Conservation (phyloP, 2,888 invertebrate species). For the Brachypterus glaber region DNA sequence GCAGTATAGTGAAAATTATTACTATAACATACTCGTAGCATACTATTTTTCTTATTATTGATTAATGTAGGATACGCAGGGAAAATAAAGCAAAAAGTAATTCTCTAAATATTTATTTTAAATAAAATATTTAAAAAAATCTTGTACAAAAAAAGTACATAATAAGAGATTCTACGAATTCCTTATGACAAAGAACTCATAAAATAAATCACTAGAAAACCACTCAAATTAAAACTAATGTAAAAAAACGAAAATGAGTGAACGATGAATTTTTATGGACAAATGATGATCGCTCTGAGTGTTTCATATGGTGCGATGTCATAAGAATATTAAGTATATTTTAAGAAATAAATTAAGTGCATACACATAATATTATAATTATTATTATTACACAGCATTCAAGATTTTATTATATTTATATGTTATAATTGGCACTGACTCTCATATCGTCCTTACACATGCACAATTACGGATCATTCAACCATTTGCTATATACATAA, state of each 20-base stretch:
- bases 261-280: constrained; percentile 29
- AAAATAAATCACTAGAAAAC: constrained; percentile 36
- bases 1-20: too few species aligned
- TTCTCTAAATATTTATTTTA: constrained; percentile 35
- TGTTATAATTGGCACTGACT: constrained; percentile 43
- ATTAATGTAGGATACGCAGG: too few species aligned
- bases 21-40: too few species aligned
- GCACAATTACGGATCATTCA: constrained; percentile 12
- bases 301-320: constrained; percentile 34
- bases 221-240: constrained; percentile 33
- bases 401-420: constrained; percentile 39
- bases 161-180: constrained; percentile 31
- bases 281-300: constrained; percentile 31
- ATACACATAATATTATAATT: constrained; percentile 43
- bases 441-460: constrained; percentile 24
- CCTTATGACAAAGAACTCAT: constrained; percentile 30
- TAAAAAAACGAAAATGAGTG: constrained; percentile 19
- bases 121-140: constrained; percentile 32
- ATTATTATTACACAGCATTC: constrained; percentile 44
- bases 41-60: too few species aligned
- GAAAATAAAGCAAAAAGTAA: constrained; percentile 4
- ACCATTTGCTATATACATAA: constrained; percentile 34
- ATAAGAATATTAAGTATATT: constrained; percentile 34
- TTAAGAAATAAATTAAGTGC: constrained; percentile 39
- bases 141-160: constrained; percentile 34